A percentile compares a stretch with the other conserved stretches of the same genome.
These are phyloP conservation scores for Archivesica marissinica DNA, from an alignment of 1,140 invertebrate genomes.

Conservation along the genomic window DNA sequence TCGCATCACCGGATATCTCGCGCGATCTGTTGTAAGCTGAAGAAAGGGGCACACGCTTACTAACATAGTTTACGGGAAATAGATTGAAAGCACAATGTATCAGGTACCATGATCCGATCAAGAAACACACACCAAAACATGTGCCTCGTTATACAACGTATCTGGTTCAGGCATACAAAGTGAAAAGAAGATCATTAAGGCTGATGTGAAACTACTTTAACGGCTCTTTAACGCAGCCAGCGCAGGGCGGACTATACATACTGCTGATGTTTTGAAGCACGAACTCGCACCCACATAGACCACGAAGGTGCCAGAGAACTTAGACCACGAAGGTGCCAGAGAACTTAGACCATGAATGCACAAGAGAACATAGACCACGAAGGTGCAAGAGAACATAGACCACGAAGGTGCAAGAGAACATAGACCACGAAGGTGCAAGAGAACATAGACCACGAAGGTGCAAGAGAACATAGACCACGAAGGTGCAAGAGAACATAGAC, in stretches of 20 bases:
- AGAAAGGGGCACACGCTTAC: neutral
- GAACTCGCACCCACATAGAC: too few species aligned
- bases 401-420: too few species aligned
- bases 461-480: too few species aligned
- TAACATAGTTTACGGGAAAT: neutral
- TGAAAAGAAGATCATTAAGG: neutral
- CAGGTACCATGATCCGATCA: neutral
- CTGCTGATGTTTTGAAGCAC: too few species aligned
- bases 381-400: too few species aligned
- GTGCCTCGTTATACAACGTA: neutral
- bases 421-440: too few species aligned
- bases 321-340: too few species aligned
- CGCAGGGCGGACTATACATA: neutral
- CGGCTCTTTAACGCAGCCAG: conserved; percentile 29
- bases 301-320: too few species aligned
- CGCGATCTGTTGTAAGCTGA: neutral
- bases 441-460: too few species aligned
- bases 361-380: too few species aligned
- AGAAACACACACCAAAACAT: neutral
- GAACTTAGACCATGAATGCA: too few species aligned
- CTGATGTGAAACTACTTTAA: conserved; percentile 5
- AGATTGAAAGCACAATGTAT: neutral
- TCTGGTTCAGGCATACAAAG: neutral
- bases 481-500: too few species aligned
- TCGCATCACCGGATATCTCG: neutral